phyloP scores from a whole-genome alignment of 2,797 vertebrate genomes.

The Squalus acanthias region DNA sequence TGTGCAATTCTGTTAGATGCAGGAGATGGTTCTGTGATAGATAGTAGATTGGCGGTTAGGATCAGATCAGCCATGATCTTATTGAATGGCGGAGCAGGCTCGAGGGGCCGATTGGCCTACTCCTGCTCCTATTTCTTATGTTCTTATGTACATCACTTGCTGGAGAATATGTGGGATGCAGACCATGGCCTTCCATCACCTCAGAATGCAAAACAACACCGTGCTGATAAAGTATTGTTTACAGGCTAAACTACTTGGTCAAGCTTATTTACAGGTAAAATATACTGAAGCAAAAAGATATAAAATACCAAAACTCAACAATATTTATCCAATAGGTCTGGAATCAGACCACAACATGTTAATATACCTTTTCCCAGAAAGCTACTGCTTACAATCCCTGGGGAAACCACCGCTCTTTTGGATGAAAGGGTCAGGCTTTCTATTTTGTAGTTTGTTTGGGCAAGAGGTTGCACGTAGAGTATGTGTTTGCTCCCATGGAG shows the following conservation, averaged over 20 bases:
- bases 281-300: not conserved
- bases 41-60: too few relatives aligned
- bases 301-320: not conserved
- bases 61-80: too few relatives aligned
- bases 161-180: too few relatives aligned
- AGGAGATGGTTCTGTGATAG: too few relatives aligned
- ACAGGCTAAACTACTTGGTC: not conserved
- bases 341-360: not conserved
- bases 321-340: not conserved
- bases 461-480: not conserved
- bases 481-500: not conserved
- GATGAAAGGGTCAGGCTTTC: not conserved
- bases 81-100: too few relatives aligned
- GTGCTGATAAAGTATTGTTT: not conserved
- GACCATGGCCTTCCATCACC: not conserved
- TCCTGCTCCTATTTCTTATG: too few relatives aligned
- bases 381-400: not conserved
- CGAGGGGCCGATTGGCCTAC: too few relatives aligned
- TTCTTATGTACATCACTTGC: not conserved
- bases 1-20: too few relatives aligned
- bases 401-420: not conserved
- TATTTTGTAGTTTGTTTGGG: not conserved
- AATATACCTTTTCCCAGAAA: not conserved
- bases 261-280: not conserved
- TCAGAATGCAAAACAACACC: not conserved